These are phyloP conservation scores for Dryobota labecula DNA, from an alignment of 2,888 invertebrate genomes.

Conservation along the genomic window DNA sequence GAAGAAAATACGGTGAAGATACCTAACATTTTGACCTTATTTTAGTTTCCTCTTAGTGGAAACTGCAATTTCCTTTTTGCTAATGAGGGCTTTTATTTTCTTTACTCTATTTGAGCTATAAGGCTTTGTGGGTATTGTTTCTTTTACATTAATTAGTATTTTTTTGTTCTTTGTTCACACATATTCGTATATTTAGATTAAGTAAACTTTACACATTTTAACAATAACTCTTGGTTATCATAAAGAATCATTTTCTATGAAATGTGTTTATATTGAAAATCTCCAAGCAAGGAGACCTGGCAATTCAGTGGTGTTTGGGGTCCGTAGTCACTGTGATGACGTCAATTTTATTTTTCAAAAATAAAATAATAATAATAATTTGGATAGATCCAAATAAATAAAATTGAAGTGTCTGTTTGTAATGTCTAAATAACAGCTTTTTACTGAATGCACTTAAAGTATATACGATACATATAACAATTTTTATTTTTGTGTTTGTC, in stretches of 20 bases:
- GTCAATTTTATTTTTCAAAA: no score
- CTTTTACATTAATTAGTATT: constrained; percentile 48
- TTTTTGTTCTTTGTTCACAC: constrained; percentile 34
- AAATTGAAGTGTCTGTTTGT: no score
- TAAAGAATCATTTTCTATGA: not conserved
- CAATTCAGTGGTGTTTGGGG: not conserved
- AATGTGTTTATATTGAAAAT: not conserved
- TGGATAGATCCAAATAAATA: no score
- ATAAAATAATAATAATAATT: no score
- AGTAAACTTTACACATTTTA: not conserved
- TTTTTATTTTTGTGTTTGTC: no score
- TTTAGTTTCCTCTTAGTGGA: constrained; percentile 84
- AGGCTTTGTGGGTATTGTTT: constrained; percentile 56
- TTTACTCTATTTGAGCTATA: constrained; percentile 73
- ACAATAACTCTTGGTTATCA: not conserved
- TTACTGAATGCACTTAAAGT: no score
- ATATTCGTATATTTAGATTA: constrained; percentile 6
- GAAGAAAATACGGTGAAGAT: constrained; percentile 76
- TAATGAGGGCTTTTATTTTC: constrained; percentile 88
- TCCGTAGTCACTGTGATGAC: not conserved
- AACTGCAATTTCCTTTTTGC: constrained; percentile 89
- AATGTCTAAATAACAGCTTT: no score
- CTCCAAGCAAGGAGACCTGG: not conserved
- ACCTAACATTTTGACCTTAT: constrained; percentile 88
- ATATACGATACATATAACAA: no score